Evolutionary conservation across 2,888 invertebrate genomes (phyloP), one percentile per base, ranked within the genome.

Genomic region (Cordilura impudica): DNA sequence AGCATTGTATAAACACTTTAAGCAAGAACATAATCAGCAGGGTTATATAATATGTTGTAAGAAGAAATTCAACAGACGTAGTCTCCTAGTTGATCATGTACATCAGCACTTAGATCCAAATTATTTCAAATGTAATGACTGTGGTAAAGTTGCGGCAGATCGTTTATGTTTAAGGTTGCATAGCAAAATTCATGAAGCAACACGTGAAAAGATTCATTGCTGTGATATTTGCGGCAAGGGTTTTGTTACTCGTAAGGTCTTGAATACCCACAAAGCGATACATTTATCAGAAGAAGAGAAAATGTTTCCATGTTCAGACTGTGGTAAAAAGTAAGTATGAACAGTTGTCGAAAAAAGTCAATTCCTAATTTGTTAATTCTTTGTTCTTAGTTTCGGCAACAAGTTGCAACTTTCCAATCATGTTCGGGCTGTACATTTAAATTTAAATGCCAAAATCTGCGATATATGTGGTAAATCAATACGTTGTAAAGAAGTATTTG

Each of bases 401-500:
- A 83, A 85, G 21, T 86, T 87, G 2, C 82, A 84, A 0, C 84
- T 88, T 83, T 83, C 84, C 39, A 87, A 87, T 29, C 88, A 88
- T 58, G 81, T 86, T 0, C 85, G 85, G 26, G 76, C 85, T 19
- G 88, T 88, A 16, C 89, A 89, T 67, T 78, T 88, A 51, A 86
- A 88, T 53, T 84, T 84, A 18, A 88, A 89, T 63, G 85, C 86
- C 10, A 87, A 86, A 78, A 85, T 88, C 10, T 89, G 89, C 78
- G 87, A 89, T 63, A 86, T 88, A 26, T 89, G 89, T 23, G 89
- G 88, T 1, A 88, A 88, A 71, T 84, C 86, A 0, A 83, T 89
- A 56, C 84, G 87, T 3, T 86, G 87, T 0, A 83, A 85, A 0
- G 87, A 86, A 47, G 85, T 85, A 16, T 83, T 89, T 65, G 84